These are phyloP conservation scores for Siniperca obscura DNA, from an alignment of 2,797 vertebrate genomes.

Conservation along the genomic window DNA sequence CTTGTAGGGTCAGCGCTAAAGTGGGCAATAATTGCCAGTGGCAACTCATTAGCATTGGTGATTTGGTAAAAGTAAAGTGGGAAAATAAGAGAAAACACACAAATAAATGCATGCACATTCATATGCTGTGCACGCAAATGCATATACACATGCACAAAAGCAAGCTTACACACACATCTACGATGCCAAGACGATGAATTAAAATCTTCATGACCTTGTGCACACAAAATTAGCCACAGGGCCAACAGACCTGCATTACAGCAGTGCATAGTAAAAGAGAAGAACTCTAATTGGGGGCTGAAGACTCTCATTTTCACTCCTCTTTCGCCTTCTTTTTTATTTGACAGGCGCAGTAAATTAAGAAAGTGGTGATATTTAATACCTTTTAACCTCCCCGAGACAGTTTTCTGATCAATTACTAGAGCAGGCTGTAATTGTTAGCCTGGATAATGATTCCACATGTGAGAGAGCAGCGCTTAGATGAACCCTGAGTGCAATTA, in stretches of 20 bases:
- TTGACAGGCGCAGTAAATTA: constrained; percentile 87
- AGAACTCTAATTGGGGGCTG: constrained; percentile 83
- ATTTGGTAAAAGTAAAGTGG: constrained; percentile 80
- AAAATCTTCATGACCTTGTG: constrained; percentile 83
- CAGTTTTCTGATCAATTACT: constrained; percentile 88
- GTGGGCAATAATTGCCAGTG: constrained; percentile 85
- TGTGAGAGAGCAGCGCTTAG: constrained; percentile 80
- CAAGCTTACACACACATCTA: constrained; percentile 38
- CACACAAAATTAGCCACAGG: constrained; percentile 84
- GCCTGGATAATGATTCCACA: constrained; percentile 85
- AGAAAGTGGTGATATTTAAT: constrained; percentile 88
- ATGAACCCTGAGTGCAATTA: constrained; percentile 85
- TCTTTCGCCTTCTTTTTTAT: constrained; percentile 78
- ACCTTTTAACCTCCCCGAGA: constrained; percentile 86
- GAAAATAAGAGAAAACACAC: constrained; percentile 72
- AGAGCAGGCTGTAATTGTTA: constrained; percentile 86
- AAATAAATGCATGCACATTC: constrained; percentile 47
- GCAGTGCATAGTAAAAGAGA: constrained; percentile 80
- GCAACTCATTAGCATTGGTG: constrained; percentile 86
- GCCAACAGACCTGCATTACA: constrained; percentile 80
- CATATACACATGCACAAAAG: constrained; percentile 25
- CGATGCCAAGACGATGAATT: constrained; percentile 75
- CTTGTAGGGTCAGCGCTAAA: constrained; percentile 82
- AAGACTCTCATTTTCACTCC: constrained; percentile 82
- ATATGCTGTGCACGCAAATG: constrained; percentile 26